These are phyloP conservation scores for Rhinella marina DNA, from an alignment of 2,797 vertebrate genomes.

Conservation along the genomic window DNA sequence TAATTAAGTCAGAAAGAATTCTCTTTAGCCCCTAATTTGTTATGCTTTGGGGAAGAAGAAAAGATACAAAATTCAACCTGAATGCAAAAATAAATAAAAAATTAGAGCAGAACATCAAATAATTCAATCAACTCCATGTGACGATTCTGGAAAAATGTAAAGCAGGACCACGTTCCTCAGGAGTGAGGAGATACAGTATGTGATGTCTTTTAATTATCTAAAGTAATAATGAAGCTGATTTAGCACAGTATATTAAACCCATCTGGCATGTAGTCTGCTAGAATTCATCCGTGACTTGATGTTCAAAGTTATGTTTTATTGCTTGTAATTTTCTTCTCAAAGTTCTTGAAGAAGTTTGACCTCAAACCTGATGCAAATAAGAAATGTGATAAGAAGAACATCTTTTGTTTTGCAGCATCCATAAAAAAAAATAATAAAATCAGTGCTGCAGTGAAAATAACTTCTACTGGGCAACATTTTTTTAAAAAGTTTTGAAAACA, in stretches of 20 bases:
- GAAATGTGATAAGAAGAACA: conserved; percentile 29
- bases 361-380: conserved; percentile 57
- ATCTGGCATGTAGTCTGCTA: conserved; percentile 63
- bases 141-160: conserved; percentile 39
- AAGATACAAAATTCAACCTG: conserved; percentile 28
- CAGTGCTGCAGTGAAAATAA: conserved; percentile 17
- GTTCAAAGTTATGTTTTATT: conserved; percentile 63
- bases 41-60: background rate
- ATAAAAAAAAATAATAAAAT: conserved; percentile 10
- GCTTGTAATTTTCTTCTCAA: conserved; percentile 57
- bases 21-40: conserved; percentile 1
- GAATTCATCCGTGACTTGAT: conserved; percentile 62
- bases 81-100: conserved; percentile 29
- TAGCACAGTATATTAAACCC: conserved; percentile 63
- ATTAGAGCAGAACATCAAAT: conserved; percentile 30
- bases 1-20: background rate
- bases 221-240: conserved; percentile 64
- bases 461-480: background rate
- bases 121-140: conserved; percentile 36
- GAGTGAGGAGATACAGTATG: conserved; percentile 53
- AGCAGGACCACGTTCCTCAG: conserved; percentile 49
- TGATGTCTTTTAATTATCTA: conserved; percentile 64
- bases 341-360: conserved; percentile 58
- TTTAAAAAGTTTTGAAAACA: background rate
- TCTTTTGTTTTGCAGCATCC: conserved; percentile 38